These are phyloP conservation scores for Punctoribates punctum DNA, from an alignment of 2,888 invertebrate genomes.

Conservation along the genomic window DNA sequence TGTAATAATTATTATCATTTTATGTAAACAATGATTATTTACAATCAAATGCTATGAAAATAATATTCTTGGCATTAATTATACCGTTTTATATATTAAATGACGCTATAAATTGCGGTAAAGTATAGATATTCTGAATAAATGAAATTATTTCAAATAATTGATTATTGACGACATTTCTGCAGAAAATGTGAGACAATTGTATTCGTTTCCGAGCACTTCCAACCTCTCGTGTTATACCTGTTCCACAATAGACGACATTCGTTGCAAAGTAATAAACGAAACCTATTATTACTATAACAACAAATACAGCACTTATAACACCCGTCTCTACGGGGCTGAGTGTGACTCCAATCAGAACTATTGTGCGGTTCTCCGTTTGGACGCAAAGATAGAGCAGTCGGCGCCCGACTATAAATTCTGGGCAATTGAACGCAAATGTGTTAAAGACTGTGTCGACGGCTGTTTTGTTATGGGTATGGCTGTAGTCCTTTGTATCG, in stretches of 20 bases:
- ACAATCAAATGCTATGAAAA: neutral
- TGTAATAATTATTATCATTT: neutral
- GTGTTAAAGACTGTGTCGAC: constrained; percentile 32
- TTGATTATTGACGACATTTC: neutral
- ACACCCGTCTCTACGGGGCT: constrained; percentile 24
- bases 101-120: neutral
- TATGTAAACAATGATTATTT: neutral
- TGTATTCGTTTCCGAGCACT: neutral
- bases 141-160: neutral
- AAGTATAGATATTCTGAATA: neutral
- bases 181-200: neutral
- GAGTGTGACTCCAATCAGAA: constrained; percentile 31
- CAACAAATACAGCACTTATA: constrained; percentile 27
- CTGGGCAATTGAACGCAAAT: constrained; percentile 39
- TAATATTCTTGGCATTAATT: neutral
- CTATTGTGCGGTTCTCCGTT: constrained; percentile 32
- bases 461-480: constrained; percentile 42
- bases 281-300: constrained; percentile 34
- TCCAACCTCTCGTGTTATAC: constrained; percentile 42
- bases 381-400: constrained; percentile 32
- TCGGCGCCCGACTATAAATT: constrained; percentile 33
- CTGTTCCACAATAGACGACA: constrained; percentile 43
- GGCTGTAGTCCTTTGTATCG: neutral
- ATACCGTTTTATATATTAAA: neutral
- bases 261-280: constrained; percentile 40